These are phyloP conservation scores for Spondyliosoma cantharus DNA, from an alignment of 2,797 vertebrate species.

Conservation along the genomic window DNA sequence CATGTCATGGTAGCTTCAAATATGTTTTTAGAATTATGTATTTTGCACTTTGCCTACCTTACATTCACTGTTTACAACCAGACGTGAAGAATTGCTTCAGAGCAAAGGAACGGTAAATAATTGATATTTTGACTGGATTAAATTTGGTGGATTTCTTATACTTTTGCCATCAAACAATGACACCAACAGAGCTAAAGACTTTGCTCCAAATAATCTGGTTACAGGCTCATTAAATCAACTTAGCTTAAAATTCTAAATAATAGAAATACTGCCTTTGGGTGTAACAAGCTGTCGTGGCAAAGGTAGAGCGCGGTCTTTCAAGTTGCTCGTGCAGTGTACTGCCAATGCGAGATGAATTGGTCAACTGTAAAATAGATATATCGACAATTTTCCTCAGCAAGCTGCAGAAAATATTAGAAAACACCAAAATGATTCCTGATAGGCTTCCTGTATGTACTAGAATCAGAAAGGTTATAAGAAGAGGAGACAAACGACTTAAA, in stretches of 20 bases:
- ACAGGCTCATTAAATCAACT: not conserved
- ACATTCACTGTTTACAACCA: not conserved
- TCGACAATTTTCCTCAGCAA: not conserved
- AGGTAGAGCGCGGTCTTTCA: not conserved
- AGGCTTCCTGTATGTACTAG: not conserved
- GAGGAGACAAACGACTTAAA: too few species aligned
- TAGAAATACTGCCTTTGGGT: not conserved
- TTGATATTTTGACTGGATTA: conserved; percentile 2
- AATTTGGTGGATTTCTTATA: conserved; percentile 3
- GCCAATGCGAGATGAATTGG: not conserved
- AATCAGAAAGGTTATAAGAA: not conserved
- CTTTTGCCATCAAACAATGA: not conserved
- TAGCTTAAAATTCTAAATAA: not conserved
- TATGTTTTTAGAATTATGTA: conserved; percentile 23
- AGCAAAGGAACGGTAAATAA: not conserved
- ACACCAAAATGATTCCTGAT: not conserved
- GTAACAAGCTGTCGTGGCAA: not conserved
- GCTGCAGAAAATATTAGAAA: not conserved
- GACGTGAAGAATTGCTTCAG: not conserved
- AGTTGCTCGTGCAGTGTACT: not conserved
- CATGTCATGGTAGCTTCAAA: not conserved
- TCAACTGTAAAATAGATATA: not conserved
- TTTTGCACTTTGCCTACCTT: conserved; percentile 2
- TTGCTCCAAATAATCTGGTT: not conserved
- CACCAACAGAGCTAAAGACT: not conserved